phyloP scores from a whole-genome alignment of 2,113 vertebrate species.

The Pelecanus crispus region DNA sequence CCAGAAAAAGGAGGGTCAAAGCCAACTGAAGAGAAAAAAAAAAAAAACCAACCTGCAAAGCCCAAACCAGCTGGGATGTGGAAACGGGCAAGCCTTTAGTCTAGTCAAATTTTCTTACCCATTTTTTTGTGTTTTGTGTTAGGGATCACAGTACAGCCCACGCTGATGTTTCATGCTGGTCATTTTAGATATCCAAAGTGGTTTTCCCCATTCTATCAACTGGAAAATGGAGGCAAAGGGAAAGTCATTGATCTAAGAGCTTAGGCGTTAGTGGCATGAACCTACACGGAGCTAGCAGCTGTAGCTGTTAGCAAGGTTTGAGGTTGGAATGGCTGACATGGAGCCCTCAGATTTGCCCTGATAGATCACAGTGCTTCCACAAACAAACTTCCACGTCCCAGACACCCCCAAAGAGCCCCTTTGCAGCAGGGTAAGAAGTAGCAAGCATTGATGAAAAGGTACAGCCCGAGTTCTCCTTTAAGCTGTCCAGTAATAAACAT shows the following conservation, averaged over 20 bases:
- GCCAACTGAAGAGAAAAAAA: not conserved
- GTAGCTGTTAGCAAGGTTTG: not conserved
- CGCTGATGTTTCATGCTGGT: not conserved
- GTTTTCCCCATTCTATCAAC: not conserved
- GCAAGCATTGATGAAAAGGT: not conserved
- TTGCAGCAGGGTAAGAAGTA: not conserved
- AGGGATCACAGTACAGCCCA: not conserved
- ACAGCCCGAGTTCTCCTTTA: not conserved
- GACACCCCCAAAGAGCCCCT: not conserved
- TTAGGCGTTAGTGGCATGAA: not conserved
- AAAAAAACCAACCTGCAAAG: not conserved
- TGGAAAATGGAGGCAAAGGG: not conserved
- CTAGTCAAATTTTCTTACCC: not conserved
- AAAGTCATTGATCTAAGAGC: not conserved
- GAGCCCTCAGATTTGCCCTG: not conserved
- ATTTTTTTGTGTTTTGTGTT: not conserved
- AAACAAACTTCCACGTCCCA: not conserved
- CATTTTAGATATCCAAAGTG: not conserved
- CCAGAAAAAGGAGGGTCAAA: not conserved
- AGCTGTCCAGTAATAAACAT: not conserved
- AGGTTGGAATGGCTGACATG: not conserved
- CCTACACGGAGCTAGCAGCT: not conserved
- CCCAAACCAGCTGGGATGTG: not conserved
- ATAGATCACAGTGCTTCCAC: not conserved
- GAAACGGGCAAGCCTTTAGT: not conserved